Percentiles rank a stretch among this genome's conserved stretches.
Conservation (phyloP, 2,888 invertebrate species). For the Agrochola lychnidis region DNA sequence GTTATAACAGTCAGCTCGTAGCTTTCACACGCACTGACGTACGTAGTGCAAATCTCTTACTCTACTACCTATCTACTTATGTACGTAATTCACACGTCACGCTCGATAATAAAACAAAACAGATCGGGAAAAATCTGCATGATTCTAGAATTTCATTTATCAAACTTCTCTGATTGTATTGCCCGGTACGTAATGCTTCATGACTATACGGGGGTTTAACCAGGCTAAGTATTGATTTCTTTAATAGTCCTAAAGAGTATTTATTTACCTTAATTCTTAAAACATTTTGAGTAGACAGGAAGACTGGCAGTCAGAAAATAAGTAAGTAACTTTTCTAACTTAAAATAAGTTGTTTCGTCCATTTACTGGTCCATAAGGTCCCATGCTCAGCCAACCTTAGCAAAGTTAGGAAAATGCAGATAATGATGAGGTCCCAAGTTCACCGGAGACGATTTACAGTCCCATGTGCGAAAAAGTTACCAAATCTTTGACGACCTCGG, state of each 20-base stretch:
- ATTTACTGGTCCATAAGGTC: background rate
- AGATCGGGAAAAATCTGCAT: slow-evolving; percentile 8
- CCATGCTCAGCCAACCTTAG: background rate
- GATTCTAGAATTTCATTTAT: background rate
- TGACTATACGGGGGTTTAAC: too few species aligned
- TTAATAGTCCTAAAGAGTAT: background rate
- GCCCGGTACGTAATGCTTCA: background rate
- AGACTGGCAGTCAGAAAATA: background rate
- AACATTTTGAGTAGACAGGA: background rate
- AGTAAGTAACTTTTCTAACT: background rate
- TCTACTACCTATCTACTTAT: background rate
- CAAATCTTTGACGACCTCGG: background rate
- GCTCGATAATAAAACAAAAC: background rate
- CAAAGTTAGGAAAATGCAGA: too few species aligned
- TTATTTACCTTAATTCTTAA: background rate
- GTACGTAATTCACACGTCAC: background rate
- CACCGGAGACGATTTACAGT: background rate
- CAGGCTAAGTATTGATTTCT: background rate
- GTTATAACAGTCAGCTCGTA: background rate
- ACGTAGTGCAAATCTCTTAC: background rate
- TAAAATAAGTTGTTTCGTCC: too few species aligned
- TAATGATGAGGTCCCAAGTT: background rate
- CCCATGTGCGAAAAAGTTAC: background rate
- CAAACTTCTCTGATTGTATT: background rate
- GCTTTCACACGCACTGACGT: too few species aligned